Base-by-base conservation (phyloP, 2,113 vertebrate genomes). In the Cephalopterus ornatus region DNA sequence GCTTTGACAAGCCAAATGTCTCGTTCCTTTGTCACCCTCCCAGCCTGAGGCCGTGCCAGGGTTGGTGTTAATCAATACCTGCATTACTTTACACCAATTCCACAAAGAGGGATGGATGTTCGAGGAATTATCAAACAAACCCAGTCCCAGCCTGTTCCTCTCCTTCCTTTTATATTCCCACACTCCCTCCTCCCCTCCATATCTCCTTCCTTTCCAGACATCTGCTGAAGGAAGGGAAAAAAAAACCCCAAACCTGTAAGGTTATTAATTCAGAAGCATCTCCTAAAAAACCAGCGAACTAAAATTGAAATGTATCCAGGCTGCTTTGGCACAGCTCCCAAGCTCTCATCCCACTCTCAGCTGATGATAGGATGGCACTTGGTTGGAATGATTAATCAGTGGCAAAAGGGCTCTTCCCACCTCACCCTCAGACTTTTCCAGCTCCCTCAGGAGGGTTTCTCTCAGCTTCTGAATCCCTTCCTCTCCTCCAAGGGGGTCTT, bases 181-280 rank as follows among this genome's bases (percentile, higher is more conserved):
- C 15, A 6, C 19, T 66, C 41, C 63, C 55, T 80, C 44, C 53
- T 88, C 33, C 86, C 58, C 17, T 44, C 18, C 20, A 39, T 27
- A 39, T 62, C 61, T 77, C 80, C 68, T 77, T 77, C 49, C 46
- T 80, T 89, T 77, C 73, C 49, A 85, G 89, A 63, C 92, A 89
- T 91, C 92, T 95, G 89, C 50, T 81, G 66, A 91, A 81, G 35
- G 59, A 71, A 91, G 19, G 1, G 49, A 13, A 23, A 42, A 65
- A 53, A 37, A 44, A 58, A n/a, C 78, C 81, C 52, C 66, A 49
- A 22, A 1, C 30, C 44, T 81, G 76, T 53, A 74, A 49, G 19
- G 59, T 95, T 95, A 93, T 95, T 93, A 93, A 96, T 87, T 94
- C 87, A 53, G 80, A 62, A 84, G 72, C 68, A 87, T 87, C 89